These are phyloP conservation scores for Microchrysa polita DNA, from an alignment of 2,888 invertebrate species.

Conservation along the genomic window DNA sequence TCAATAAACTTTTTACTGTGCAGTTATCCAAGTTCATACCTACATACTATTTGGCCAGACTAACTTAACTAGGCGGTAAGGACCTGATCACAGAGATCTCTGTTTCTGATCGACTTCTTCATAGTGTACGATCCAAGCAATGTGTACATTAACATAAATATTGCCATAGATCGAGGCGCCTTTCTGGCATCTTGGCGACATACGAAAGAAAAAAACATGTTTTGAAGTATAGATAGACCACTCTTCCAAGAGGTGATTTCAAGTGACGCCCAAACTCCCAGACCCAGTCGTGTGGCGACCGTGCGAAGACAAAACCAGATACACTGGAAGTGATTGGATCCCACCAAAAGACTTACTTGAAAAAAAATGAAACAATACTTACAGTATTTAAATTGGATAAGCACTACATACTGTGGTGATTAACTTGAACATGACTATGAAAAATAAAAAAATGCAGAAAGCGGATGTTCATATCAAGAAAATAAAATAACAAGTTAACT, in stretches of 20 bases:
- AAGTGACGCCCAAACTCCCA: constrained; percentile 39
- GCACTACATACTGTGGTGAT: neutral
- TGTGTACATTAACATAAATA: constrained; percentile 30
- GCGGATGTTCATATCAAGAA: too few relatives aligned
- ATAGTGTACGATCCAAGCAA: neutral
- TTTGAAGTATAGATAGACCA: constrained; percentile 25
- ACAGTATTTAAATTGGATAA: constrained; percentile 33
- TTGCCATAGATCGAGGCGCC: constrained; percentile 32
- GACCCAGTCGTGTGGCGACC: neutral
- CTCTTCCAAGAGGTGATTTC: constrained; percentile 27
- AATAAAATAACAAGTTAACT: too few relatives aligned
- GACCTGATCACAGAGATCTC: constrained; percentile 16
- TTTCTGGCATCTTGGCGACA: constrained; percentile 1
- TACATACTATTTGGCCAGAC: neutral
- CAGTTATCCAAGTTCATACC: too few relatives aligned
- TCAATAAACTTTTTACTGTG: too few relatives aligned
- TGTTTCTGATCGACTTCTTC: constrained; percentile 23
- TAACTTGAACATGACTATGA: constrained; percentile 6
- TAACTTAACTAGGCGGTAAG: too few relatives aligned
- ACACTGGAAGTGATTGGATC: constrained; percentile 36
- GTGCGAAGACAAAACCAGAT: neutral
- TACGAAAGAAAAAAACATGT: constrained; percentile 21
- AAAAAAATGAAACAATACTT: constrained; percentile 22
- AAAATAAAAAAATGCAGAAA: too few relatives aligned
- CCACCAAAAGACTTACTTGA: neutral